These are phyloP conservation scores for Neolamprologus hecqui DNA, from an alignment of 2,113 vertebrate species.

Conservation along the genomic window DNA sequence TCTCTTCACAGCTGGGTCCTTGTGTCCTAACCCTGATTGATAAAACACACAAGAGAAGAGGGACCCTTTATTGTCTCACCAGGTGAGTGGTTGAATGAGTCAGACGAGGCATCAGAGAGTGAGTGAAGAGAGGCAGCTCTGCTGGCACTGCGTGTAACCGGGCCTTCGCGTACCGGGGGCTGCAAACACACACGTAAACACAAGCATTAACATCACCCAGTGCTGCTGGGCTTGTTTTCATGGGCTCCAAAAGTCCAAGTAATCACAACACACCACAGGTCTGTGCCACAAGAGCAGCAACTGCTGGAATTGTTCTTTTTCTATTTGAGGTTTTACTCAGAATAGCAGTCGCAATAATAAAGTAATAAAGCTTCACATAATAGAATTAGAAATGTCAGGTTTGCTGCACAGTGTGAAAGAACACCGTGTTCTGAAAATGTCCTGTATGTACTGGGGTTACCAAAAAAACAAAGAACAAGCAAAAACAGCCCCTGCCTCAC, in stretches of 20 bases:
- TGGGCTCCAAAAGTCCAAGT: neutral
- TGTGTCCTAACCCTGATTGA: neutral
- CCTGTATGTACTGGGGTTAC: neutral
- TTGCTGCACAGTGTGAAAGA: neutral
- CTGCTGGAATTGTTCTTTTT: neutral
- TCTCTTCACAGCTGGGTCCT: neutral
- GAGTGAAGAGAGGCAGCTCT: slow-evolving; percentile 72
- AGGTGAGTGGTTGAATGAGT: slow-evolving; percentile 78
- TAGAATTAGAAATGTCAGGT: neutral
- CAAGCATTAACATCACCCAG: neutral
- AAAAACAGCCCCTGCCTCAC: neutral
- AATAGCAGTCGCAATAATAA: neutral
- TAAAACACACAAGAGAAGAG: neutral
- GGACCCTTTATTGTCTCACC: slow-evolving; percentile 63
- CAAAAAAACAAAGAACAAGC: neutral
- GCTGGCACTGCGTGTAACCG: slow-evolving; percentile 48
- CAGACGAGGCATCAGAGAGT: slow-evolving; percentile 74
- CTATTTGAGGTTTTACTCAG: neutral
- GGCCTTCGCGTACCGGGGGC: slow-evolving; percentile 78
- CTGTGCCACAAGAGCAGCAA: neutral
- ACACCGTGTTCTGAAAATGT: neutral
- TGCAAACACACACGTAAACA: slow-evolving; percentile 47
- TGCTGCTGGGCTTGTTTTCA: neutral
- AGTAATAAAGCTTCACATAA: neutral
- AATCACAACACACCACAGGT: neutral